These are phyloP conservation scores for Serripes groenlandicus DNA, from an alignment of 2,888 invertebrate species.

Conservation along the genomic window DNA sequence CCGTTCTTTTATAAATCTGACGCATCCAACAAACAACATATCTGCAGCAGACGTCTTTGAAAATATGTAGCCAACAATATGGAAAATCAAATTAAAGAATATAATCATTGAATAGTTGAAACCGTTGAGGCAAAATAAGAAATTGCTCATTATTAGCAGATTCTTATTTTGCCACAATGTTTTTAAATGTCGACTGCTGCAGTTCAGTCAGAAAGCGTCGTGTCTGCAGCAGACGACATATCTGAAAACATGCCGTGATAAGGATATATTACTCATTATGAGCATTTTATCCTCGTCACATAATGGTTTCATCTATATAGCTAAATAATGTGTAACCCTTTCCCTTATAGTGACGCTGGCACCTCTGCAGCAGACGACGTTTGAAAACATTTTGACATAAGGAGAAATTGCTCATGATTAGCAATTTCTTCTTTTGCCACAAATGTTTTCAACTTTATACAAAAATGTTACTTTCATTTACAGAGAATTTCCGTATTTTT, in stretches of 20 bases:
- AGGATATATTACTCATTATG: not conserved
- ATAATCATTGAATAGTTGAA: not conserved
- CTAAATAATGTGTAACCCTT: not conserved
- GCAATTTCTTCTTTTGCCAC: not conserved
- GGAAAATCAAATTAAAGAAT: too few relatives aligned
- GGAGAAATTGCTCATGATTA: not conserved
- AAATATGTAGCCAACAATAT: too few relatives aligned
- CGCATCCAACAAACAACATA: too few relatives aligned
- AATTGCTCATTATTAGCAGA: not conserved
- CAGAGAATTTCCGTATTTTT: too few relatives aligned
- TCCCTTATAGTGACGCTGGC: too few relatives aligned
- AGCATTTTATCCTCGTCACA: conserved; percentile 4
- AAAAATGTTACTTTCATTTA: too few relatives aligned
- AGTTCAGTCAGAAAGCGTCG: not conserved
- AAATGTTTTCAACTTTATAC: not conserved
- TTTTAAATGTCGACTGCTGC: not conserved
- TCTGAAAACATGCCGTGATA: not conserved
- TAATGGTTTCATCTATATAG: too few relatives aligned
- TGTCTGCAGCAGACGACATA: not conserved
- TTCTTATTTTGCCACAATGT: not conserved
- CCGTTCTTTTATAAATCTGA: too few relatives aligned
- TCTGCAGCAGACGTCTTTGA: too few relatives aligned
- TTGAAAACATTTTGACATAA: not conserved
- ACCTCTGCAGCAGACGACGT: not conserved
- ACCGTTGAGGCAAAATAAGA: not conserved